phyloP scores from a whole-genome alignment of 1,140 invertebrate genomes.

The Calosoma granatense region DNA sequence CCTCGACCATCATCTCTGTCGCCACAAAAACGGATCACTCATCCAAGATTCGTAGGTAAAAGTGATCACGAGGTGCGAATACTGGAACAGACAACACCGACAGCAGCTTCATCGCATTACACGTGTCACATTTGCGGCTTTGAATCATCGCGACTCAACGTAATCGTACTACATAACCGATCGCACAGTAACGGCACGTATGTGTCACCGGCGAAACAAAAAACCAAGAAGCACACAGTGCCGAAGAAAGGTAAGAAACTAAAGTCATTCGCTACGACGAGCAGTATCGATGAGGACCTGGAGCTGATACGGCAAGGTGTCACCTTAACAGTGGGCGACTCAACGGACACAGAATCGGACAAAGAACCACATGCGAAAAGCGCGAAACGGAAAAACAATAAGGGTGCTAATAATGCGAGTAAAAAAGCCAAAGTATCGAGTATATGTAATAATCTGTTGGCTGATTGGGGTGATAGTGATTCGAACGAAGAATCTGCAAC shows the following conservation, averaged over 20 bases:
- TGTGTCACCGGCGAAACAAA: slow-evolving; percentile 12
- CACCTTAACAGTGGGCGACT: neutral
- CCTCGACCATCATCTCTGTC: neutral
- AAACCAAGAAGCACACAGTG: slow-evolving; percentile 15
- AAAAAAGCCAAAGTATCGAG: slow-evolving; percentile 17
- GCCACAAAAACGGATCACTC: slow-evolving; percentile 34
- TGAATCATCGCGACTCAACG: slow-evolving; percentile 51
- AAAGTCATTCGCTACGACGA: slow-evolving; percentile 15
- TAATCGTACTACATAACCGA: slow-evolving; percentile 57
- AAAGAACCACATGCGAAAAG: slow-evolving; percentile 22
- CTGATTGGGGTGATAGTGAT: slow-evolving; percentile 34
- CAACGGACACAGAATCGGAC: slow-evolving; percentile 10
- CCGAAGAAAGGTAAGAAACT: slow-evolving; percentile 5
- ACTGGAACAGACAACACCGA: slow-evolving; percentile 38
- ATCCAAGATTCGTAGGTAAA: slow-evolving; percentile 41
- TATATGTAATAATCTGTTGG: slow-evolving; percentile 25
- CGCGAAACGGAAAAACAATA: slow-evolving; percentile 30
- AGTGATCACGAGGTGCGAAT: slow-evolving; percentile 53
- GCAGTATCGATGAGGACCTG: slow-evolving; percentile 22
- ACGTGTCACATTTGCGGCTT: slow-evolving; percentile 55
- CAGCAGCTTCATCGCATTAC: slow-evolving; percentile 33
- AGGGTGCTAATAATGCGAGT: slow-evolving; percentile 24
- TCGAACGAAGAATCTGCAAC: slow-evolving; percentile 26
- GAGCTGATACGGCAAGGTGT: slow-evolving; percentile 16
- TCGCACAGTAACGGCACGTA: slow-evolving; percentile 36